phyloP scores from a whole-genome alignment of 23 tunicate genomes.

The Trididemnum miniatum region DNA sequence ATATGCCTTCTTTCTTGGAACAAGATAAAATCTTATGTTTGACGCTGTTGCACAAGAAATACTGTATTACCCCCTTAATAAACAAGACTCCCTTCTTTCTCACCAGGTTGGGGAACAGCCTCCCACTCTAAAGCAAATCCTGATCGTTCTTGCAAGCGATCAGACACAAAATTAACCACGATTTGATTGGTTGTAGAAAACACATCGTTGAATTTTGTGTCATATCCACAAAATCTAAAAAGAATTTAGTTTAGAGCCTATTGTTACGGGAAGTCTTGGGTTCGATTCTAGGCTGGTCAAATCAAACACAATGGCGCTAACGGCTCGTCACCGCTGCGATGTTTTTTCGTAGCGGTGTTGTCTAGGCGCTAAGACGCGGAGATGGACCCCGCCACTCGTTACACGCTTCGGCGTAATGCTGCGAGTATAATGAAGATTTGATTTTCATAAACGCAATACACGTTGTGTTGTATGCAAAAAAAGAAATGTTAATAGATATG shows the following conservation, averaged over 20 bases:
- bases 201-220: slow-evolving; percentile 67
- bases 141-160: slow-evolving; percentile 19
- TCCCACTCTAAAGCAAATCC: slow-evolving; percentile 48
- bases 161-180: slow-evolving; percentile 49
- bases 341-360: background rate
- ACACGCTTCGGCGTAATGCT: background rate
- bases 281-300: background rate
- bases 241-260: background rate
- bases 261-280: background rate
- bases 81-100: too few relatives aligned
- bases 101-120: background rate
- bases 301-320: background rate
- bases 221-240: slow-evolving; percentile 75
- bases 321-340: background rate
- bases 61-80: too few relatives aligned
- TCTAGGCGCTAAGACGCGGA: background rate
- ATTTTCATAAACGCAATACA: background rate
- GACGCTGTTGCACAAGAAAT: too few relatives aligned
- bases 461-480: background rate
- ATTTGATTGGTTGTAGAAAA: slow-evolving; percentile 59
- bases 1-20: too few relatives aligned
- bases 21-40: too few relatives aligned
- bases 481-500: too few relatives aligned
- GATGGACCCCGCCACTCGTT: background rate
- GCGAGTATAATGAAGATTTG: background rate